Base-by-base conservation (phyloP, 2,888 invertebrate species). In the Tenthredo scrophulariae region DNA sequence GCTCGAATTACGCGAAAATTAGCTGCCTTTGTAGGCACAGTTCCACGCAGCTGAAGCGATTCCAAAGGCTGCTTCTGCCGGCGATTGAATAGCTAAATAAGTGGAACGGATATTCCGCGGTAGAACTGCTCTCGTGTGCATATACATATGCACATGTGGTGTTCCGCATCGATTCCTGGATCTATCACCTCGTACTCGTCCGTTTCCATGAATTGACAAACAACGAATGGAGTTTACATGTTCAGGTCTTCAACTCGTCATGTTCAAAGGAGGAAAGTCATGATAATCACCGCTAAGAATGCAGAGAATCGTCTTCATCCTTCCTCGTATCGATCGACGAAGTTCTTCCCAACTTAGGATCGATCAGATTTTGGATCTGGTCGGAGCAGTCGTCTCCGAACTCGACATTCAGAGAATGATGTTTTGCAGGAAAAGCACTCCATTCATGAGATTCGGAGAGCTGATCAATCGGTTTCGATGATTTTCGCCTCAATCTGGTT, bases 1-100 rank as follows among this genome's bases (percentile, higher is more conserved):
- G 40, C 62, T 58, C 33, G 37, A 80, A 80, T 80, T 62, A 80
- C 62, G 80, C 80, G 37, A 80, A 80, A 80, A 80, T 80, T 80
- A 80, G 37, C 22, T 18, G 62, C 80, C 50, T 80, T 80, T 80
- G 62, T 80, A 62, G 40, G 37, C 62, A 13, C 37, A 62, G 62
- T 62, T 80, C 13, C 80, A 40, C 26, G 15, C 72, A 74, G 29
- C 54, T 77, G 77, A 77, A 77, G 29, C 77, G 46, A 54, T 77
- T 77, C 33, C 50, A 50, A 33, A 77, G 29, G 29, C 46, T 18
- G 5, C 5, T 33, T 70, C n/a, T 43, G n/a, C n/a, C 40, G 22
- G 43, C 72, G 3, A 40, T 62, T 58, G 13, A 80, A 80, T 80
- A 40, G 80, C 22, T 37, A 33, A 62, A 58, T 80, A 22, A 62